Evolutionary conservation across 2,113 vertebrate genomes (phyloP), one percentile per base, ranked within the genome.

Genomic region (Nothocercus julius): DNA sequence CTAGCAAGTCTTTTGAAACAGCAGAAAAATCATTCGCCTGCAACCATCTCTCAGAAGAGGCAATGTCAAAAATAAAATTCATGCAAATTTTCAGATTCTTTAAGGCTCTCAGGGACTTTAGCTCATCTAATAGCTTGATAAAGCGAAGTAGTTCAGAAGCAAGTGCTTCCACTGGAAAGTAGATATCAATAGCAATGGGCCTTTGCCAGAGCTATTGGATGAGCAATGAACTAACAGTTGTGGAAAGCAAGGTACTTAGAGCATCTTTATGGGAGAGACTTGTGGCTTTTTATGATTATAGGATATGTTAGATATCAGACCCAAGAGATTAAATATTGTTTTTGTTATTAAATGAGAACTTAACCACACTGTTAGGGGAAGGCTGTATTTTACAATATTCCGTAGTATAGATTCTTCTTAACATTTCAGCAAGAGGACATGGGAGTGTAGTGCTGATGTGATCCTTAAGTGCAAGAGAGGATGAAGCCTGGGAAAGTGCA

Each of bases 111-210:
- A 68, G 89, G 58, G 92, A 80, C 87, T 87, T 95, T 62, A 70
- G 89, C 82, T 94, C 82, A 76, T 76, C 94, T 95, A 85, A 93
- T 92, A 91, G 73, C 38, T 83, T 95, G 86, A 88, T 92, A 84
- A 94, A 92, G 89, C 85, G 81, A 45, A 85, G 85, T 36, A 75
- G 66, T 68, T 85, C 53, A 74, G 90, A 94, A 86, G 75, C 70
- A 92, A 87, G 74, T 81, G 67, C 45, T 89, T 92, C 73, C 16
- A 2, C 58, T 82, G 90, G 90, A 76, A 82, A 64, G 66, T n/a
- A 30, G 86, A 38, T 89, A 86, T 78, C 58, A 44, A 45, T 66
- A 79, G 75, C 74, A 91, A 67, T 51, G 36, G 86, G n/a, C 79
- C 66, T 74, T 82, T 69, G 49, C 81, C 69, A 93, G 72, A 84